Conservation (phyloP, 2,113 vertebrate genomes). For the Alces alces region DNA sequence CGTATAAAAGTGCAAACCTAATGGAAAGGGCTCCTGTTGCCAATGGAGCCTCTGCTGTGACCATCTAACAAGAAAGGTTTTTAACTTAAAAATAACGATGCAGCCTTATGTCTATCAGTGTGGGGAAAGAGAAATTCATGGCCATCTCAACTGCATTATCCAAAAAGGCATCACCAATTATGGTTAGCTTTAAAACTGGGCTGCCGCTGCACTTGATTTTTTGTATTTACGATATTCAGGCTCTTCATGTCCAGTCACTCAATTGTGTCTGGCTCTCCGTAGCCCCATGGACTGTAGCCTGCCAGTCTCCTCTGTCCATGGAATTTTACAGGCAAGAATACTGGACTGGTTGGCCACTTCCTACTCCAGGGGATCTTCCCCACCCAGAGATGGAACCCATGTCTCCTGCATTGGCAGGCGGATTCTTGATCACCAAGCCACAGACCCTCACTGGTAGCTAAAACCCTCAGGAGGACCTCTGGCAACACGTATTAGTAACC, state of each 20-base stretch:
- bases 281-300: neutral
- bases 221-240: neutral
- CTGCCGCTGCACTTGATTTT: neutral
- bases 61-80: neutral
- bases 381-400: neutral
- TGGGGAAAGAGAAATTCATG: neutral
- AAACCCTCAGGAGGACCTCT: neutral
- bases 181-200: neutral
- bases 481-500: neutral
- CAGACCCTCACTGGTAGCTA: neutral
- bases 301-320: neutral
- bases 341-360: neutral
- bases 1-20: neutral
- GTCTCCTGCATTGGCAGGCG: neutral
- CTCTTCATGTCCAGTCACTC: neutral
- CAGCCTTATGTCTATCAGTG: neutral
- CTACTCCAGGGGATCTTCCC: neutral
- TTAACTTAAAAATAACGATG: neutral
- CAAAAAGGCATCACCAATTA: neutral
- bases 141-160: neutral
- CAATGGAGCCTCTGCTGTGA: neutral
- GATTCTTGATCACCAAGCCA: neutral
- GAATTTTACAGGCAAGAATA: neutral
- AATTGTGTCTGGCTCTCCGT: neutral
- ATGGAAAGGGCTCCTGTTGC: neutral